These are phyloP conservation scores for Diabrotica virgifera DNA, from an alignment of 1,140 invertebrate species.

Conservation along the genomic window DNA sequence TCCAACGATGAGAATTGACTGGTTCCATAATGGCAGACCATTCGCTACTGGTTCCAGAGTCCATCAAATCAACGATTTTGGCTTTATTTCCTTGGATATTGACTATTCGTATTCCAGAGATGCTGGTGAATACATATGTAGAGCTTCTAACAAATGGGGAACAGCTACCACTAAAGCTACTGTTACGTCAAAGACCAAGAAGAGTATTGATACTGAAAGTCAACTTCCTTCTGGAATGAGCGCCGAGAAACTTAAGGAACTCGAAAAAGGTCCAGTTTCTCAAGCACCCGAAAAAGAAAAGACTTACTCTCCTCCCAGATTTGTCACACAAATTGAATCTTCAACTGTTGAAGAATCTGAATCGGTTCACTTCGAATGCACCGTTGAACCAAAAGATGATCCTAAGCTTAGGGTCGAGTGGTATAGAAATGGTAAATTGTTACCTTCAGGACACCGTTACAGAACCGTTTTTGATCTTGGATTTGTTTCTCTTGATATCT, in stretches of 20 bases:
- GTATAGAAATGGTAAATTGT: slow-evolving; percentile 86
- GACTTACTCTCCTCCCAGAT: slow-evolving; percentile 71
- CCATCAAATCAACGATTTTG: slow-evolving; percentile 89
- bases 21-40: slow-evolving; percentile 89
- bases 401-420: slow-evolving; percentile 88
- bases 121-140: slow-evolving; percentile 81
- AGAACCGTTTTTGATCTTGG: slow-evolving; percentile 91
- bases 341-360: slow-evolving; percentile 84
- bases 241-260: slow-evolving; percentile 85
- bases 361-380: slow-evolving; percentile 90
- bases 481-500: slow-evolving; percentile 89
- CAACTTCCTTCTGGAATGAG: slow-evolving; percentile 92
- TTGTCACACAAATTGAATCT: slow-evolving; percentile 81
- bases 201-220: slow-evolving; percentile 85
- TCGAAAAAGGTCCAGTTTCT: slow-evolving; percentile 79
- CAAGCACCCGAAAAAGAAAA: slow-evolving; percentile 67
- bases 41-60: slow-evolving; percentile 86
- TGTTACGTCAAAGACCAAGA: slow-evolving; percentile 80
- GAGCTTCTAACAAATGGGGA: slow-evolving; percentile 83
- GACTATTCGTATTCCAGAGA: slow-evolving; percentile 84
- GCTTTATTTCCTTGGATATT: slow-evolving; percentile 85
- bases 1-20: slow-evolving; percentile 86
- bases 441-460: slow-evolving; percentile 88
- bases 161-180: slow-evolving; percentile 79
- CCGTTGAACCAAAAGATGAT: slow-evolving; percentile 93